A percentile compares a stretch with the other conserved stretches of the same genome.
phyloP scores from a whole-genome alignment of 2,888 invertebrate genomes.

The Ennomos quercinarius region DNA sequence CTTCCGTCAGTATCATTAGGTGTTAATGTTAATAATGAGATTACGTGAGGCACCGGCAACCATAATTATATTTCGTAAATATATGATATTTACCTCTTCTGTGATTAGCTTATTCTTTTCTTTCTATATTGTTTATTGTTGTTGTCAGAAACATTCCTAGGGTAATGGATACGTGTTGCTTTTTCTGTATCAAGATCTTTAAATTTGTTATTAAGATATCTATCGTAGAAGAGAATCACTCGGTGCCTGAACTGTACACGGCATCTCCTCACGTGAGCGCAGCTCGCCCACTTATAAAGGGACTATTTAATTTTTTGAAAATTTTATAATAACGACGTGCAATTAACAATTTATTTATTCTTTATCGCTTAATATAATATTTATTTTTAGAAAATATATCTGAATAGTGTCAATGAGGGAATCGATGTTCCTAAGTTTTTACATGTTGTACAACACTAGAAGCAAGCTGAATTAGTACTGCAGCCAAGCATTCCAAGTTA shows the following conservation, averaged over 20 bases:
- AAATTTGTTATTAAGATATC: slow-evolving; percentile 55
- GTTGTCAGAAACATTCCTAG: slow-evolving; percentile 80
- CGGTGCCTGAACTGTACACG: slow-evolving; percentile 67
- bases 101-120: slow-evolving; percentile 78
- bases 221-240: slow-evolving; percentile 57
- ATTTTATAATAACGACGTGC: slow-evolving; percentile 76
- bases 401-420: slow-evolving; percentile 68
- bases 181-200: slow-evolving; percentile 60
- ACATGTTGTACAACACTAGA: slow-evolving; percentile 71
- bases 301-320: slow-evolving; percentile 74
- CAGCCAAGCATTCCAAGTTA: slow-evolving; percentile 82
- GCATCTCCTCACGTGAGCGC: slow-evolving; percentile 66
- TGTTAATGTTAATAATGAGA: slow-evolving; percentile 47
- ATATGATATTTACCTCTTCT: slow-evolving; percentile 77
- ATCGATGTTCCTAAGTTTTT: slow-evolving; percentile 79
- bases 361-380: slow-evolving; percentile 80
- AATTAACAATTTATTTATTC: slow-evolving; percentile 81
- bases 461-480: slow-evolving; percentile 70
- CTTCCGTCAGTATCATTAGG: slow-evolving; percentile 40
- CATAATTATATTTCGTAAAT: slow-evolving; percentile 70
- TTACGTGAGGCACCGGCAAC: slow-evolving; percentile 61
- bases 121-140: slow-evolving; percentile 69
- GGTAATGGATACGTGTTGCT: slow-evolving; percentile 57
- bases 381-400: slow-evolving; percentile 81
- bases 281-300: slow-evolving; percentile 66